Base-by-base conservation (phyloP, 2,113 vertebrate species). In the Orycteropus afer region DNA sequence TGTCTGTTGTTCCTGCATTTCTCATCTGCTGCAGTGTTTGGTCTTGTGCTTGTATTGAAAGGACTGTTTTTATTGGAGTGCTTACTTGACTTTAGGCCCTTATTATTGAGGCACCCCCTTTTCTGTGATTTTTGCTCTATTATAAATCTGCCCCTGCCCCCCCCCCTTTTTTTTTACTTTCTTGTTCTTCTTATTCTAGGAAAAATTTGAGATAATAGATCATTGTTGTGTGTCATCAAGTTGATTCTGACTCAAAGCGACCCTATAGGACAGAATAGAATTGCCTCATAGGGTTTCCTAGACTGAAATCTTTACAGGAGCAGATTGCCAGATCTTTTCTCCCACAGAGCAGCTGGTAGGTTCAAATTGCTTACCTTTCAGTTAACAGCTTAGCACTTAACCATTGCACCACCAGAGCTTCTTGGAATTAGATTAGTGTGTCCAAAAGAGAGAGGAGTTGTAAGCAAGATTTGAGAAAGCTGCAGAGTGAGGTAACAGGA, bases 181-280 rank as follows among this genome's bases (percentile, higher is more conserved):
- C 29, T 79, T 37, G 79, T 91, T 96, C 42, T 11, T 57, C 71
- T 9, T 93, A 1, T n/a, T 73, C 6, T n/a, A 79, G 49, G 86
- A 89, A 96, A 86, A 71, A 78, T n/a, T 74, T 88, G 37, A 85
- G 59, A 13, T 55, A 65, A 86, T 89, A 59, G 55, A 76, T 88
- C 91, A 91, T 34, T 65, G 32, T 65, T 65, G 61, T 34, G 61
- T 65, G 15, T 14, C 10, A 14, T 61, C 5, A 34, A 15, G 32
- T 65, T 29, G 27, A 15, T 65, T 65, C 61, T 17, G 18, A 65
- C 61, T 65, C 32, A 22, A 5, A 57, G 55, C n/a, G n/a, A n/a
- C n/a, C n/a, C n/a, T n/a, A n/a, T n/a, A n/a, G n/a, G 32, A 65
- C 11, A 65, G 32, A 65, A 13, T 34, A 34, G 61, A 65, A 65